Evolutionary conservation across 2,797 vertebrate genomes (phyloP).

Genomic region (Acridotheres tristis): DNA sequence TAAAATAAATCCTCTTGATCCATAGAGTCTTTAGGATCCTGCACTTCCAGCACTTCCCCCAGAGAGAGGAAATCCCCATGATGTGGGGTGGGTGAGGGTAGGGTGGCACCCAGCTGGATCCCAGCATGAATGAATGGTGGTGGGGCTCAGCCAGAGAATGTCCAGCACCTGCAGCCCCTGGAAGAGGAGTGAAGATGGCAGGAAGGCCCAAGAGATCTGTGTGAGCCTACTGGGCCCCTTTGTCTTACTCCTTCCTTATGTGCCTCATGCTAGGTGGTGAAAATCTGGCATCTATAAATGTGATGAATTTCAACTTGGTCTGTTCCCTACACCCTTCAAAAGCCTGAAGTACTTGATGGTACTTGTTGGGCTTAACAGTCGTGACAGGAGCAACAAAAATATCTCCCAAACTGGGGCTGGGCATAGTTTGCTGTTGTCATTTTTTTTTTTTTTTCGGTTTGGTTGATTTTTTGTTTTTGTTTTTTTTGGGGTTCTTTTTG

Average conservation of each 20-base stretch:
- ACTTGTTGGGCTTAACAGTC: background rate
- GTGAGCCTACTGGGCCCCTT: background rate
- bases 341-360: background rate
- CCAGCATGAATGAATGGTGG: background rate
- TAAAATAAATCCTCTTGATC: background rate
- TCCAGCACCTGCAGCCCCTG: background rate
- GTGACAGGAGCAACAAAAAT: background rate
- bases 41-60: background rate
- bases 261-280: background rate
- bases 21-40: background rate
- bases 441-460: background rate
- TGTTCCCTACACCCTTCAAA: background rate
- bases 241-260: background rate
- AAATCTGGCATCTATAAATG: background rate
- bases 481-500: no score
- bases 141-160: background rate
- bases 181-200: background rate
- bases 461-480: no score
- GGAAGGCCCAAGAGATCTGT: background rate
- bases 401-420: background rate
- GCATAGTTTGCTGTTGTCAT: background rate
- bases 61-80: background rate
- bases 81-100: background rate
- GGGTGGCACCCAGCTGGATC: background rate
- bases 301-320: background rate